A percentile compares a stretch with the other conserved stretches of the same genome.
These are phyloP conservation scores for Acanthosoma haemorrhoidale DNA, from an alignment of 2,888 invertebrate genomes.

Conservation along the genomic window DNA sequence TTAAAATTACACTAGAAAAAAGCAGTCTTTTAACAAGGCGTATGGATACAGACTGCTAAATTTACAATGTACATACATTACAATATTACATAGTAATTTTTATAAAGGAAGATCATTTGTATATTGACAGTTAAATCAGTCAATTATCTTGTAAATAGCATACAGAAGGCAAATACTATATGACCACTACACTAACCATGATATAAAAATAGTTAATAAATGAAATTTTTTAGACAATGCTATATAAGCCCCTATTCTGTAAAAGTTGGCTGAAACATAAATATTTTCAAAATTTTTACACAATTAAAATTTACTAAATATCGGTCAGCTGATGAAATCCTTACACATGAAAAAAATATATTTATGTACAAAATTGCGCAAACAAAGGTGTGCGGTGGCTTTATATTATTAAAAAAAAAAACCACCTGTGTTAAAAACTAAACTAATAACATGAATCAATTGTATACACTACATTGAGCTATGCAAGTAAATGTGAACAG, in stretches of 20 bases:
- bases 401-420: slow-evolving; percentile 15
- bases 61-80: not conserved
- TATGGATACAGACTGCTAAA: slow-evolving; percentile 1
- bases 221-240: not conserved
- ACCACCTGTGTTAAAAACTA: slow-evolving; percentile 14
- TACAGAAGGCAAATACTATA: not conserved
- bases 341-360: slow-evolving; percentile 18
- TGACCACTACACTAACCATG: not conserved
- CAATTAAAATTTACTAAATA: not conserved
- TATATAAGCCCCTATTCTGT: not conserved
- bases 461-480: slow-evolving; percentile 3
- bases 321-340: not conserved
- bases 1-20: not conserved
- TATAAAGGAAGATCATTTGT: not conserved
- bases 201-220: not conserved
- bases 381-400: slow-evolving; percentile 31
- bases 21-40: slow-evolving; percentile 7
- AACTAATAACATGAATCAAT: not conserved
- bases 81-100: not conserved
- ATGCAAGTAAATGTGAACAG: slow-evolving; percentile 15
- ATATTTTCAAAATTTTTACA: no score
- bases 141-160: not conserved
- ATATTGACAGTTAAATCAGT: not conserved
- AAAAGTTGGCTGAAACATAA: not conserved
- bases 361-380: slow-evolving; percentile 28